phyloP scores from a whole-genome alignment of 2,888 invertebrate species.

The Eupithecia exiguata region DNA sequence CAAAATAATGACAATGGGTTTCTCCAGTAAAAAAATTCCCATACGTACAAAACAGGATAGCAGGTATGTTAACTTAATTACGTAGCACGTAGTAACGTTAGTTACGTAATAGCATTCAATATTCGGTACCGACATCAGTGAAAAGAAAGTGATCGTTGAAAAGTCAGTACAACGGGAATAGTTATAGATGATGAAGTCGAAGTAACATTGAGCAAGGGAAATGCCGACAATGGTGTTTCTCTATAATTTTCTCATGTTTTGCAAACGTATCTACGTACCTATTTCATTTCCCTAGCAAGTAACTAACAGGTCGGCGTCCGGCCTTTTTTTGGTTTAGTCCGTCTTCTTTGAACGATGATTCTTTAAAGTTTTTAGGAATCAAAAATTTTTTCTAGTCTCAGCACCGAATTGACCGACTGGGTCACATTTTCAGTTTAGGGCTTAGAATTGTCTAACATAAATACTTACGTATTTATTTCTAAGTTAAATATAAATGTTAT shows the following conservation, averaged over 20 bases:
- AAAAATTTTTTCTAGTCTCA: background rate
- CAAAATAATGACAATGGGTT: background rate
- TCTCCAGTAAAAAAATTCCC: background rate
- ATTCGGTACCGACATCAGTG: background rate
- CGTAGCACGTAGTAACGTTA: background rate
- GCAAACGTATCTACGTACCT: conserved; percentile 32
- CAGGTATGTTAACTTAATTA: no score
- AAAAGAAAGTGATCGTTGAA: conserved; percentile 10
- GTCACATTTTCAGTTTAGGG: background rate
- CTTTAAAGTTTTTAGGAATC: background rate
- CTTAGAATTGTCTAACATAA: no score
- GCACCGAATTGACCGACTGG: background rate
- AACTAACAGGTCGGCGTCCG: conserved; percentile 11
- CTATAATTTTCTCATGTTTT: conserved; percentile 48
- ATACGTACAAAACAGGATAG: background rate
- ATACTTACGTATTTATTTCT: no score
- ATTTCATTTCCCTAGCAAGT: conserved; percentile 41
- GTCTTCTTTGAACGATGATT: background rate
- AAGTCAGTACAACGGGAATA: background rate
- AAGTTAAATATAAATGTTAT: background rate
- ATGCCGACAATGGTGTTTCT: conserved; percentile 51
- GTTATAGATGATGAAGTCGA: conserved; percentile 6
- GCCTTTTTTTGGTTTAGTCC: conserved; percentile 6
- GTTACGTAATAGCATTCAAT: background rate
- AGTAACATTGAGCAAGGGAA: conserved; percentile 41